Evolutionary conservation across 2,797 vertebrate genomes (phyloP).

Genomic region (Oryzias sinensis): DNA sequence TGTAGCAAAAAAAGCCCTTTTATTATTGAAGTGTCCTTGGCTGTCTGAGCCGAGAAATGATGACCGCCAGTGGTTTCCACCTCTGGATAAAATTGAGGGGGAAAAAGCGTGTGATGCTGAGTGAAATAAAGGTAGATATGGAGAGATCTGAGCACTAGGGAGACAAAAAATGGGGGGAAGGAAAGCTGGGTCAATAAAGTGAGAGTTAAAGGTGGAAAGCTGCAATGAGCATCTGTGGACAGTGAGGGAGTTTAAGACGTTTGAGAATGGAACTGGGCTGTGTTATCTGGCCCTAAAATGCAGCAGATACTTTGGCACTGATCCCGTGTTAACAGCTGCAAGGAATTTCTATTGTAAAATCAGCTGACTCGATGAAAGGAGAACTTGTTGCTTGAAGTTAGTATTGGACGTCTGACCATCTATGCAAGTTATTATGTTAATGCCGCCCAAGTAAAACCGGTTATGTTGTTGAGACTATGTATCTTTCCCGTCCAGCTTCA

Average conservation of each 20-base stretch:
- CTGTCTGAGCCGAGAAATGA: constrained; percentile 45
- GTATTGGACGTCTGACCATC: constrained; percentile 45
- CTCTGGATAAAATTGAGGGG: constrained; percentile 20
- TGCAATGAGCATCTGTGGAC: constrained; percentile 25
- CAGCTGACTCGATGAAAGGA: constrained; percentile 81
- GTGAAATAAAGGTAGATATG: constrained; percentile 19
- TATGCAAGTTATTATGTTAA: constrained; percentile 78
- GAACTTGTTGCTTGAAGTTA: constrained; percentile 74
- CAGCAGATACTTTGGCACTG: constrained; percentile 64
- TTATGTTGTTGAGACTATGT: constrained; percentile 73
- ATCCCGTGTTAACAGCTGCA: constrained; percentile 82
- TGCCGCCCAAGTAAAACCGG: constrained; percentile 76
- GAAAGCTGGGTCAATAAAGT: constrained; percentile 2
- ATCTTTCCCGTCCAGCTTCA: constrained; percentile 64
- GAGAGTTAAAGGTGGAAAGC: constrained; percentile 14
- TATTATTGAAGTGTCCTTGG: constrained; percentile 67
- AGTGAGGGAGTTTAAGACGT: constrained; percentile 19
- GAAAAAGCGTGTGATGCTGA: constrained; percentile 25
- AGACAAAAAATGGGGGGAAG: constrained; percentile 7
- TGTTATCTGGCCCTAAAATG: constrained; percentile 55
- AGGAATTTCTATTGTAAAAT: constrained; percentile 83
- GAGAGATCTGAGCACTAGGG: not conserved
- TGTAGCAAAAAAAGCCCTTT: constrained; percentile 18
- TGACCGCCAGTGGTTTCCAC: constrained; percentile 36
- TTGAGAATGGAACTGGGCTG: constrained; percentile 25